Evolutionary conservation across 37 sponge, comb jelly and placozoan genomes (phyloP).

Genomic region (Agelas oroides): DNA sequence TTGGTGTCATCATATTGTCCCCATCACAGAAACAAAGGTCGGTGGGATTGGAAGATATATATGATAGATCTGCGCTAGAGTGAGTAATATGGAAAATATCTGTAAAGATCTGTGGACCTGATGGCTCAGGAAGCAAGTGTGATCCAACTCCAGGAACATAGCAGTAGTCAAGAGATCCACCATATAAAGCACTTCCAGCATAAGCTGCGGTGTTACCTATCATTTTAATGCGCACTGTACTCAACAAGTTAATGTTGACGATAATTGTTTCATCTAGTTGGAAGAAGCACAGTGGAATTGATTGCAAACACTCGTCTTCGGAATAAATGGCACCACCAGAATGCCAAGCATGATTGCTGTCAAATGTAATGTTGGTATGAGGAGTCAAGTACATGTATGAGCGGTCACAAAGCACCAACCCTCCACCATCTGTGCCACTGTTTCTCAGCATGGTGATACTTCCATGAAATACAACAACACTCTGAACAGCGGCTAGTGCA

Average conservation of each 20-base stretch:
- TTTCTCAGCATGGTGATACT: slow-evolving; percentile 9
- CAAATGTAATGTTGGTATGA: slow-evolving; percentile 5
- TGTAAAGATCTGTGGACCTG: too few species aligned
- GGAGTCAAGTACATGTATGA: slow-evolving; percentile 11
- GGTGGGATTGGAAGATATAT: too few species aligned
- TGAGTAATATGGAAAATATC: too few species aligned
- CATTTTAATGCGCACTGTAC: slow-evolving; percentile 12
- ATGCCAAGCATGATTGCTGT: background rate
- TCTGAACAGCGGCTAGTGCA: background rate
- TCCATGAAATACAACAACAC: background rate
- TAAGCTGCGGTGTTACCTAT: slow-evolving; percentile 8
- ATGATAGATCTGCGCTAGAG: too few species aligned
- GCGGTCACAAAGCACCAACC: slow-evolving; percentile 8
- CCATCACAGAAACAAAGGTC: too few species aligned
- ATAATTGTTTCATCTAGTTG: background rate
- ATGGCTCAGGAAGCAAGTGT: too few species aligned
- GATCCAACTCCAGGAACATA: background rate
- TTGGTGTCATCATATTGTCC: too few species aligned
- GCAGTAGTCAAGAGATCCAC: slow-evolving; percentile 45
- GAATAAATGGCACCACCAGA: slow-evolving; percentile 36
- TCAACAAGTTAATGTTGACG: background rate
- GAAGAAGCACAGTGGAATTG: slow-evolving; percentile 35
- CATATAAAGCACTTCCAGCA: slow-evolving; percentile 38
- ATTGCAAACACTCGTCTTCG: background rate
- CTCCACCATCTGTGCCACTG: slow-evolving; percentile 25